These are phyloP conservation scores for Enteromius mattozi DNA, from an alignment of 2,797 vertebrate genomes.

Conservation along the genomic window DNA sequence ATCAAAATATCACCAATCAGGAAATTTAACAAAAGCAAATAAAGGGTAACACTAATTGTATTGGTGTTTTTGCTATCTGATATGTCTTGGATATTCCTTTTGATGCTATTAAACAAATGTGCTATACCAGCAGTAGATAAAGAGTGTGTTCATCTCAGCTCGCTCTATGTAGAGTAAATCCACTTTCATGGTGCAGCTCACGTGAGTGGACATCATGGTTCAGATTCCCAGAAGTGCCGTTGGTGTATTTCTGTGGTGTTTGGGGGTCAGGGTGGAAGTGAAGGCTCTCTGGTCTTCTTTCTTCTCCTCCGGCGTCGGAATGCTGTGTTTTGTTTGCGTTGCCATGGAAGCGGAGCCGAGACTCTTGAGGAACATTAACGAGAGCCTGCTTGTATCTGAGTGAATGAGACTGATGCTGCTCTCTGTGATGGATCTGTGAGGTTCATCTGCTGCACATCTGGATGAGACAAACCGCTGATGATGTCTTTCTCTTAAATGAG, in stretches of 20 bases:
- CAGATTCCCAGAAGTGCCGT: background rate
- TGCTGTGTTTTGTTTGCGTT: conserved; percentile 76
- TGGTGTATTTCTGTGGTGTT: background rate
- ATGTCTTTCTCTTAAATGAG: background rate
- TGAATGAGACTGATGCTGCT: conserved; percentile 66
- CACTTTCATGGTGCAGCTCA: background rate
- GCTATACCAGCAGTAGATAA: background rate
- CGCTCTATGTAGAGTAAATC: background rate
- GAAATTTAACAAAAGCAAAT: background rate
- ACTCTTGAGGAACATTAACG: conserved; percentile 16
- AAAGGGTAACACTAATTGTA: background rate
- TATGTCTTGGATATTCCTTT: background rate
- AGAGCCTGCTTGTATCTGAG: background rate
- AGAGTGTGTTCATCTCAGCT: background rate
- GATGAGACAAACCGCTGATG: background rate
- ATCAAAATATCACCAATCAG: background rate
- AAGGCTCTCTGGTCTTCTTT: conserved; percentile 39
- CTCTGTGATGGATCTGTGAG: conserved; percentile 34
- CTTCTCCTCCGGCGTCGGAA: conserved; percentile 63
- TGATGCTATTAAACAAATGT: background rate
- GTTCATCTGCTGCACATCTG: conserved; percentile 55
- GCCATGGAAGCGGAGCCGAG: conserved; percentile 69
- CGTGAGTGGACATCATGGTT: background rate
- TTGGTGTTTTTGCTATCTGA: background rate
- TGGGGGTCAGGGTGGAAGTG: background rate